phyloP scores from a whole-genome alignment of 2,113 vertebrate genomes.

The Brachypodius melanocephalos region DNA sequence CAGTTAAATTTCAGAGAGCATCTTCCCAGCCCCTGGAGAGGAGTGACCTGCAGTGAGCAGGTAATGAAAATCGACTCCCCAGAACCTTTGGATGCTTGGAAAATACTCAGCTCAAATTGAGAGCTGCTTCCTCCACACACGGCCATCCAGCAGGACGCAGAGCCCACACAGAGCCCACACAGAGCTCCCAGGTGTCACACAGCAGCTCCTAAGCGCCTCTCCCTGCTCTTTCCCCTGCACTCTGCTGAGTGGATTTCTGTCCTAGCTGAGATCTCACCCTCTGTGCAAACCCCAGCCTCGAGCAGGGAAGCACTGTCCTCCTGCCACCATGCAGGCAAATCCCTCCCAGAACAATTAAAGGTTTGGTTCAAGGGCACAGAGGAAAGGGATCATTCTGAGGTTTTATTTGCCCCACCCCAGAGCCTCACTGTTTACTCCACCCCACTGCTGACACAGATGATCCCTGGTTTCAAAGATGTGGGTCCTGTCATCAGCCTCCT shows the following conservation, averaged over 20 bases:
- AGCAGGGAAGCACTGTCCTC: neutral
- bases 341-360: neutral
- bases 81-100: neutral
- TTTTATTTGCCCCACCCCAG: neutral
- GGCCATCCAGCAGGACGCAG: rapidly evolving
- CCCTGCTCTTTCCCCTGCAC: neutral
- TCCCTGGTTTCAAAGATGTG: neutral
- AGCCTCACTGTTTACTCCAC: neutral
- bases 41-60: neutral
- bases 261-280: neutral
- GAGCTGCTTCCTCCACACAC: neutral
- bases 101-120: neutral
- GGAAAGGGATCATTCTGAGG: neutral
- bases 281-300: rapidly evolving
- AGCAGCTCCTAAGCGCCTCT: neutral
- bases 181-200: neutral
- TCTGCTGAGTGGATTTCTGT: neutral
- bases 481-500: neutral
- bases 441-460: neutral
- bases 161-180: neutral
- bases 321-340: rapidly evolving
- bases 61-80: neutral
- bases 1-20: neutral
- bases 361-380: neutral
- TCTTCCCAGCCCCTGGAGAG: neutral